Evolutionary conservation across 2,113 vertebrate species (phyloP), one percentile per base, ranked within the genome.

Genomic region (Hucho hucho): DNA sequence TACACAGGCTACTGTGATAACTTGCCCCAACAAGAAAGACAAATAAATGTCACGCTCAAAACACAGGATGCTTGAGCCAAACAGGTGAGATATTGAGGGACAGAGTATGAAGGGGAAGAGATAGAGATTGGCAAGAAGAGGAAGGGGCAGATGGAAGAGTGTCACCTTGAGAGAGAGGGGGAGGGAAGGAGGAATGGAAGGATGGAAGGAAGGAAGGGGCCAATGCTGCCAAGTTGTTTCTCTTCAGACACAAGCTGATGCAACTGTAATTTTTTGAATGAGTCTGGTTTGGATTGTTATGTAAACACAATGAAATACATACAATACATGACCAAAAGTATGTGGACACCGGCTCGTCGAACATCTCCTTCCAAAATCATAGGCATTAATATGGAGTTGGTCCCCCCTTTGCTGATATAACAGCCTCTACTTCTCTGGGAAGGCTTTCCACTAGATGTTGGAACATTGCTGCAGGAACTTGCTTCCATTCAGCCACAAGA

Each of bases 71-170:
- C 65, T 22, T 24, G 29, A 67, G 16, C 18, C 1, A 43, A 68
- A 26, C 73, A 84, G 79, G 81, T 77, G 74, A 77, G 71, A 74
- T 14, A 12, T 64, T 68, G 43, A 64, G 22, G 73, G 83, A 66
- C 43, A 43, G 69, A 64, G 78, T 22, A 12, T 70, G 70, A 47
- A 69, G 69, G 56, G 69, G 29, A 65, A 47, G 65, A 72, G 65
- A 69, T 25, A 22, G 26, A 32, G 70, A 78, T 79, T 91, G 85
- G 89, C 83, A 84, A 59, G 72, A 83, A 78, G 63, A 74, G 76
- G 64, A 74, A 80, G 84, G 84, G 82, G 77, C 89, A 92, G 89
- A 91, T 90, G 90, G 88, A 89, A 85, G 84, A 87, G 76, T n/a
- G 90, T 90, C 87, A 90, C 89, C 89, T 90, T 88, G 89, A 88